Evolutionary conservation across 2,113 vertebrate species (phyloP).

Genomic region (Cavia aperea): DNA sequence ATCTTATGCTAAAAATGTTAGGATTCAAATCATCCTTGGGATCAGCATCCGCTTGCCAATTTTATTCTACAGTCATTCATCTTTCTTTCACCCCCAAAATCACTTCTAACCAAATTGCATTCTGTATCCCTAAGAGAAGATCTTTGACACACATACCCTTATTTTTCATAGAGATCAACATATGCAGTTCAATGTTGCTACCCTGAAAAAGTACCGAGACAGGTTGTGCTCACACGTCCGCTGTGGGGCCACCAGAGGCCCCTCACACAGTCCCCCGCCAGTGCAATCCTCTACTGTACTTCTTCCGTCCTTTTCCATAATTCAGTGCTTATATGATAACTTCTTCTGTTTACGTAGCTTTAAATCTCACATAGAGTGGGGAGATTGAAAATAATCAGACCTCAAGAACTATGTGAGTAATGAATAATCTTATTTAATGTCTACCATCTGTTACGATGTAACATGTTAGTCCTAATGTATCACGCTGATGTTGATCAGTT

Average conservation of each 20-base stretch:
- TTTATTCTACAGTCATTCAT: constrained; percentile 1
- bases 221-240: neutral
- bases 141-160: neutral
- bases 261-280: neutral
- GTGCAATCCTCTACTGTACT: neutral
- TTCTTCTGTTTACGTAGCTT: neutral
- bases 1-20: neutral
- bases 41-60: neutral
- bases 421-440: constrained; percentile 7
- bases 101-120: neutral
- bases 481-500: neutral
- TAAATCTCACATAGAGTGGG: neutral
- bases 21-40: neutral
- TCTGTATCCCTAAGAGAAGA: neutral
- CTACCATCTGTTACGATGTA: neutral
- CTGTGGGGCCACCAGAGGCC: neutral
- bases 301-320: neutral
- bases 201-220: neutral
- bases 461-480: neutral
- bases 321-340: neutral
- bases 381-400: neutral
- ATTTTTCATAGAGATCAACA: neutral
- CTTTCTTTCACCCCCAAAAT: neutral
- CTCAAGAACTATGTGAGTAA: neutral
- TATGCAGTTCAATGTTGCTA: neutral